Percentiles rank a stretch among this genome's conserved stretches.
These are phyloP conservation scores for Mus minutoides DNA, from an alignment of 2,797 vertebrate species.

Conservation along the genomic window DNA sequence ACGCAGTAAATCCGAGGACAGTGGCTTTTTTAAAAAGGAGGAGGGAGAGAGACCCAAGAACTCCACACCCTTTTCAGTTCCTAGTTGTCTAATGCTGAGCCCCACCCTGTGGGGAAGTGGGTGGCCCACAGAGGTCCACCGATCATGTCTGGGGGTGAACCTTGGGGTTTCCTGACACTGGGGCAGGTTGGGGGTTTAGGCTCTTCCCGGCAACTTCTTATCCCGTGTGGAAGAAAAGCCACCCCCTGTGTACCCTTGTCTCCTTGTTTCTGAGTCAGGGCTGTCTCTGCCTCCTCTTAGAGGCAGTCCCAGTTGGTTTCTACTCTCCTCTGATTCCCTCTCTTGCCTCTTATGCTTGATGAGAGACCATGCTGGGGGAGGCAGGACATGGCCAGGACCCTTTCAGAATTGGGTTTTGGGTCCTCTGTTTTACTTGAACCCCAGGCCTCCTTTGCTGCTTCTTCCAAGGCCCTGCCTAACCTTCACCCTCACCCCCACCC, in stretches of 20 bases:
- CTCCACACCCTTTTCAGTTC: neutral
- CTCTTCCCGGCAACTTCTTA: neutral
- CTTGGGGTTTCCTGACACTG: neutral
- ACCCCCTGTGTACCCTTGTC: neutral
- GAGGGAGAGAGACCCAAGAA: too few species aligned
- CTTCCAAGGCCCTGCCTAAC: neutral
- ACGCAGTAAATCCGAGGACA: neutral
- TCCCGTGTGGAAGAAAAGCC: neutral
- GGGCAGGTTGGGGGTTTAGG: neutral
- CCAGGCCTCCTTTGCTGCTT: neutral
- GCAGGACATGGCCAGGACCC: neutral
- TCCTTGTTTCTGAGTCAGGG: neutral
- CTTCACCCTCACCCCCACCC: neutral
- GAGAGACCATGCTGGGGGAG: neutral
- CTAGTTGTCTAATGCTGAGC: neutral
- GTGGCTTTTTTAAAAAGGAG: neutral
- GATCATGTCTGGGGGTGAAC: neutral
- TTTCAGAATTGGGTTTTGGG: neutral
- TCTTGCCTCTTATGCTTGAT: slow-evolving; percentile 38
- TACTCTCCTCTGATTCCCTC: slow-evolving; percentile 31
- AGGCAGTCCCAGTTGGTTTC: neutral
- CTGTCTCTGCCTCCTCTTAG: neutral
- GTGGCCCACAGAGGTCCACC: neutral
- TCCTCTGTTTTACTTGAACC: neutral
- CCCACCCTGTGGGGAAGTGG: neutral